phyloP scores from a whole-genome alignment of 2,797 vertebrate species.

The Pseudocheirus occidentalis region DNA sequence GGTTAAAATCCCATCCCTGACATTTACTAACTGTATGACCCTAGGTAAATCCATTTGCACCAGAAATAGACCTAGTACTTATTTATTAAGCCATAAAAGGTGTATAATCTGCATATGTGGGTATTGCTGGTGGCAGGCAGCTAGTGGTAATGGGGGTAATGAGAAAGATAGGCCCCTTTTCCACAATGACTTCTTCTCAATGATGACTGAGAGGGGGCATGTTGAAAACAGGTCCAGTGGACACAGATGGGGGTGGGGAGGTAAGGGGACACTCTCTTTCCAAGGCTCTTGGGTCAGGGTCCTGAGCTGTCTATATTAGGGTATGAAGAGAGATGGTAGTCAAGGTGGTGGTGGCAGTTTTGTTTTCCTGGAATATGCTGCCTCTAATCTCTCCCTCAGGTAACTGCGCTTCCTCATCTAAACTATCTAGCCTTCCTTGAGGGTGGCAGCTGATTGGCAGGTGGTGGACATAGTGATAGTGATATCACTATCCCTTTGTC shows the following conservation, averaged over 20 bases:
- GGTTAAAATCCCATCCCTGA: background rate
- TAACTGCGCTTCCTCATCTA: background rate
- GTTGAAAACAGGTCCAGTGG: background rate
- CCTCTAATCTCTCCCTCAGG: background rate
- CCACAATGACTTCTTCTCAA: background rate
- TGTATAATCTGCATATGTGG: background rate
- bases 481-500: background rate
- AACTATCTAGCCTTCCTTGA: background rate
- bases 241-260: background rate
- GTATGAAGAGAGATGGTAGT: background rate
- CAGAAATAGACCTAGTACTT: background rate
- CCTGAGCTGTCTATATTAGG: background rate
- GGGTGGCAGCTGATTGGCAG: background rate
- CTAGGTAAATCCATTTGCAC: background rate
- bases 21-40: background rate
- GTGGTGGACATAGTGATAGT: too few relatives aligned
- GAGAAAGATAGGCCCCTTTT: background rate
- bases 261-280: background rate
- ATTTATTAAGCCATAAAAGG: background rate
- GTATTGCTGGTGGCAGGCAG: background rate
- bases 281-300: background rate
- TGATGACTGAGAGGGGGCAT: background rate
- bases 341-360: background rate
- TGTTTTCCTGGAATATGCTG: background rate
- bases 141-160: background rate